Percentiles rank a stretch among this genome's conserved stretches.
Conservation (phyloP, 2,797 vertebrate genomes). For the Benthosema pterotum region DNA sequence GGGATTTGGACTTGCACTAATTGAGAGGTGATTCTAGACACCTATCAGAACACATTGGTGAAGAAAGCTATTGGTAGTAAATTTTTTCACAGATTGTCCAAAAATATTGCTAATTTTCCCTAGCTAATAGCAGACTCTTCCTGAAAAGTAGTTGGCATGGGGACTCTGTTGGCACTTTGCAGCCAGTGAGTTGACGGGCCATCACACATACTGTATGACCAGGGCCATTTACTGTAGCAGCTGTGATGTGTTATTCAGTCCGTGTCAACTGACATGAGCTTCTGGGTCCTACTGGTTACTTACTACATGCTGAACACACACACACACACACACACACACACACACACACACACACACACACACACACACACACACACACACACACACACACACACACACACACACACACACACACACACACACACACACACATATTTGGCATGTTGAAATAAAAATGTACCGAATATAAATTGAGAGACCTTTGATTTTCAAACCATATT, state of each 20-base stretch:
- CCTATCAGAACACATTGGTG: no score
- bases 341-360: background rate
- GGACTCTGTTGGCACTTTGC: slow-evolving; percentile 18
- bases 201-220: background rate
- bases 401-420: slow-evolving; percentile 4
- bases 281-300: background rate
- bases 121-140: background rate
- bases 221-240: slow-evolving; percentile 1
- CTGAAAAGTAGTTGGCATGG: slow-evolving; percentile 14
- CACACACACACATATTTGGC: background rate
- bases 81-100: no score
- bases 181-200: slow-evolving; percentile 12
- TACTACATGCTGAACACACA: no score
- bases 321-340: no score
- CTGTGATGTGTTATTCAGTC: background rate
- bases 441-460: no score
- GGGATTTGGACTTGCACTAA: no score
- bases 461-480: no score
- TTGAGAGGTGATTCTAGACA: no score
- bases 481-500: no score
- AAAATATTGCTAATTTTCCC: no score
- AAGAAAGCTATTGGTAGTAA: no score
- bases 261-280: slow-evolving; percentile 7
- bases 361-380: background rate
- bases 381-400: slow-evolving; percentile 2